Evolutionary conservation across 1,140 invertebrate genomes (phyloP).

Genomic region (Ostrea edulis): DNA sequence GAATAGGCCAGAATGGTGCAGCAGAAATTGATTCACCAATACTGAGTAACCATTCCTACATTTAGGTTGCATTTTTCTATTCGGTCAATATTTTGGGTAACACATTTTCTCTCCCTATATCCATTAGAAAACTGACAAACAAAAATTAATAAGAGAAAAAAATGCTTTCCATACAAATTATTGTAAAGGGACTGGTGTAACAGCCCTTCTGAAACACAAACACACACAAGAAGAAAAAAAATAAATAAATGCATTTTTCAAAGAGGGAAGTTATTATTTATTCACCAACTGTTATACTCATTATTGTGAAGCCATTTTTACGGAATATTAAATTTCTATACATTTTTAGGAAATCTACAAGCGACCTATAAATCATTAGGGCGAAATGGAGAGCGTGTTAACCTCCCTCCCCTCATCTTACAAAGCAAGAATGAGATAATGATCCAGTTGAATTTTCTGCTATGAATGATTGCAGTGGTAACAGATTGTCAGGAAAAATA

Average conservation of each 20-base stretch:
- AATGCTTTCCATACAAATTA: conserved; percentile 28
- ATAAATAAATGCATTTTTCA: conserved; percentile 13
- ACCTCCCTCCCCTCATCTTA: neutral
- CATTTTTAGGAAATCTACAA: neutral
- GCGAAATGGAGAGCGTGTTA: neutral
- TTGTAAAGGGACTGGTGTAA: neutral
- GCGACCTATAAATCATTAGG: conserved; percentile 15
- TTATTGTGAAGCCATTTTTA: neutral
- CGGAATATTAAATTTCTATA: neutral
- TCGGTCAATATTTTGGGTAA: conserved; percentile 14
- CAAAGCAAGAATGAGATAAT: neutral
- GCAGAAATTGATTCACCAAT: neutral
- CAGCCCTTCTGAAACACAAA: neutral
- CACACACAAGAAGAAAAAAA: neutral
- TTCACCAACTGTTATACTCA: conserved; percentile 9
- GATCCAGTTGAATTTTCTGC: neutral
- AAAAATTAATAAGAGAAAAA: conserved; percentile 10
- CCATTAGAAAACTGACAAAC: neutral
- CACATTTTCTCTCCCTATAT: conserved; percentile 2
- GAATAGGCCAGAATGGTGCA: conserved; percentile 15
- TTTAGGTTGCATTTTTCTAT: neutral
- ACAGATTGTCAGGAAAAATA: conserved; percentile 1
- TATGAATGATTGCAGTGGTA: conserved; percentile 15
- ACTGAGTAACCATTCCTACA: conserved; percentile 15
- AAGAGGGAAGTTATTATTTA: neutral